A percentile compares a stretch with the other conserved stretches of the same genome.
Evolutionary conservation across 2,113 vertebrate genomes (phyloP).

Genomic region (Leucoraja erinaceus): DNA sequence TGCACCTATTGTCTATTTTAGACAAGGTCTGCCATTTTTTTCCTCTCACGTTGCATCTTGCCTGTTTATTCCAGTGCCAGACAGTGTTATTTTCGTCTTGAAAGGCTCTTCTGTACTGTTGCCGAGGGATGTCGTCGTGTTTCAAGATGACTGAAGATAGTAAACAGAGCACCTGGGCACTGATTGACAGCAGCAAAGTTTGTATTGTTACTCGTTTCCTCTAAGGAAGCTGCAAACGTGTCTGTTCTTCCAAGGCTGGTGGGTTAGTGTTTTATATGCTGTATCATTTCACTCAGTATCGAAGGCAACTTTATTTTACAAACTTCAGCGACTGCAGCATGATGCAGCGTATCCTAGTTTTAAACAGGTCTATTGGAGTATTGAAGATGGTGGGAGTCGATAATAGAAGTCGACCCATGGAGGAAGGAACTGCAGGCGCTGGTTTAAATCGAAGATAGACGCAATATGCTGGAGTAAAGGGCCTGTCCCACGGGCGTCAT

Average conservation of each 20-base stretch:
- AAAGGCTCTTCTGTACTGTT: conserved; percentile 24
- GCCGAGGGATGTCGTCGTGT: background rate
- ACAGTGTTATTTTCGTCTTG: background rate
- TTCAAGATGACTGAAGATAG: background rate
- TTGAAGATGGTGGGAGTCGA: background rate
- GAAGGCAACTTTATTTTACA: background rate
- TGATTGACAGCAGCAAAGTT: conserved; percentile 25
- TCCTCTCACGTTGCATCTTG: no score
- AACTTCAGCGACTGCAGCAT: background rate
- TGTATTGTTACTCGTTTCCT: background rate
- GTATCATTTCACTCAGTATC: background rate
- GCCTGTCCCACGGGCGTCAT: no score
- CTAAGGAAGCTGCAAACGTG: background rate
- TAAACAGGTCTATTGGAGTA: background rate
- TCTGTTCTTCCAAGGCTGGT: conserved; percentile 17
- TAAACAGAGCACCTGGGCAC: conserved; percentile 31
- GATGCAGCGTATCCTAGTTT: background rate
- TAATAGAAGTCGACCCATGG: background rate
- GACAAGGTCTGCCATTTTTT: background rate
- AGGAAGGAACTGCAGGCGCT: no score
- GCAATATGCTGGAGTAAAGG: no score
- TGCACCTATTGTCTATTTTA: background rate
- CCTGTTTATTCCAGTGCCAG: conserved; percentile 35
- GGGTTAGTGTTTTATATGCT: conserved; percentile 17
- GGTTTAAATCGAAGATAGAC: no score